These are phyloP conservation scores for Furcula furcula DNA, from an alignment of 2,888 invertebrate species.

Conservation along the genomic window DNA sequence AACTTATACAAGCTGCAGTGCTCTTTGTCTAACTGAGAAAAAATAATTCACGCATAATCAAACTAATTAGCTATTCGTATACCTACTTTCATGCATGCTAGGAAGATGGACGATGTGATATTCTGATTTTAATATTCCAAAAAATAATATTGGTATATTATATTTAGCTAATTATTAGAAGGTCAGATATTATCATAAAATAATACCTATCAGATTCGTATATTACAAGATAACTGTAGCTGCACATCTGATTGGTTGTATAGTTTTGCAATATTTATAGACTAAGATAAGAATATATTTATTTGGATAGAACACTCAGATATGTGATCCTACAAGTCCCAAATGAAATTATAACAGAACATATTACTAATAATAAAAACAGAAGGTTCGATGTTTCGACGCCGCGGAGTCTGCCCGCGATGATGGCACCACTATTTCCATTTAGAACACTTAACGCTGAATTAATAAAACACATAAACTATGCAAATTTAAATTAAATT, in stretches of 20 bases:
- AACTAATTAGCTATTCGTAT: too few relatives aligned
- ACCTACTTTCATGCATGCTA: too few relatives aligned
- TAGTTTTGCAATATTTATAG: constrained; percentile 26
- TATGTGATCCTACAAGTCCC: constrained; percentile 26
- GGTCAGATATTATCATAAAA: constrained; percentile 4
- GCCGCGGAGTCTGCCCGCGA: constrained; percentile 51
- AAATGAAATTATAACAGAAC: constrained; percentile 39
- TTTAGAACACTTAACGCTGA: constrained; percentile 40
- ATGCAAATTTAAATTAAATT: constrained; percentile 40
- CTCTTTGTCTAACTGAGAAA: too few relatives aligned
- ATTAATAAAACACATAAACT: constrained; percentile 45
- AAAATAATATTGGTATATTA: too few relatives aligned
- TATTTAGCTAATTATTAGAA: constrained; percentile 6
- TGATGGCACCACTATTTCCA: constrained; percentile 51
- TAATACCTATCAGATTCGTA: constrained; percentile 1
- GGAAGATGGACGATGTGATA: too few relatives aligned
- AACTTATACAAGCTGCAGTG: too few relatives aligned
- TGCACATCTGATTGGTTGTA: constrained; percentile 18
- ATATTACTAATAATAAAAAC: constrained; percentile 34
- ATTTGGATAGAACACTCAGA: constrained; percentile 29
- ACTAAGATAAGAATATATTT: constrained; percentile 40
- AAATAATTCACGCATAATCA: too few relatives aligned
- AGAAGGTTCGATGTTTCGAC: constrained; percentile 33
- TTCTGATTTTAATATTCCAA: too few relatives aligned
- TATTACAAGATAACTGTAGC: constrained; percentile 12